Percentiles rank a stretch among this genome's conserved stretches.
These are phyloP conservation scores for Orientallactaga sibirica DNA, from an alignment of 2,797 vertebrate species.

Conservation along the genomic window DNA sequence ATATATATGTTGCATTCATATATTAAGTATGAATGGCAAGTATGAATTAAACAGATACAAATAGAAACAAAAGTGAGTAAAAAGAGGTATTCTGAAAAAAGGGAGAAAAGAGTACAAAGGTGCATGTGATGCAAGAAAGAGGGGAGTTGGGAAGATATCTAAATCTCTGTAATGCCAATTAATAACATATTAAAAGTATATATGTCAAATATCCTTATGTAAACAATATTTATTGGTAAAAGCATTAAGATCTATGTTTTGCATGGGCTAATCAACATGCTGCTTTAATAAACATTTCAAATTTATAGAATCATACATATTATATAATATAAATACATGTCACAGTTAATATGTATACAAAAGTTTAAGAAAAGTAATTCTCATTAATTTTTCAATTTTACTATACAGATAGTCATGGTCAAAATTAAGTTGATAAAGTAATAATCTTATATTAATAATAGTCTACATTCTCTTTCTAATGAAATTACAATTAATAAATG, in stretches of 20 bases:
- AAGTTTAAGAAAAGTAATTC: not conserved
- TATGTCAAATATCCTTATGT: not conserved
- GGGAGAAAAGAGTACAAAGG: too few relatives aligned
- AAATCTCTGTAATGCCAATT: too few relatives aligned
- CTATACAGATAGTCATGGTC: slow-evolving; percentile 22
- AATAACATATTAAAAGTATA: too few relatives aligned
- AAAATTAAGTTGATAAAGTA: not conserved
- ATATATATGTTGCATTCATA: too few relatives aligned
- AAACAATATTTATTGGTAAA: slow-evolving; percentile 52
- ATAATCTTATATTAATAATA: not conserved
- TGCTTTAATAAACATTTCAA: slow-evolving; percentile 45
- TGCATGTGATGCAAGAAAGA: too few relatives aligned
- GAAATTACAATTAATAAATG: not conserved
- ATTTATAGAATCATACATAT: slow-evolving; percentile 23
- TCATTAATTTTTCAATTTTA: not conserved
- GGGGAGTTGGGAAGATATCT: too few relatives aligned
- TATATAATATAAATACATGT: slow-evolving; percentile 2
- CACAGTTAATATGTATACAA: not conserved
- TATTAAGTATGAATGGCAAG: too few relatives aligned
- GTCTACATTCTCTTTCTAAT: not conserved
- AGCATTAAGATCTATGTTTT: slow-evolving; percentile 61
- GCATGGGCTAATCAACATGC: slow-evolving; percentile 36
- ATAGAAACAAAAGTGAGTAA: too few relatives aligned
- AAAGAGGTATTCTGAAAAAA: too few relatives aligned
- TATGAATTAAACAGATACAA: too few relatives aligned